These are phyloP conservation scores for Valencia hispanica DNA, from an alignment of 2,797 vertebrate species.

Conservation along the genomic window DNA sequence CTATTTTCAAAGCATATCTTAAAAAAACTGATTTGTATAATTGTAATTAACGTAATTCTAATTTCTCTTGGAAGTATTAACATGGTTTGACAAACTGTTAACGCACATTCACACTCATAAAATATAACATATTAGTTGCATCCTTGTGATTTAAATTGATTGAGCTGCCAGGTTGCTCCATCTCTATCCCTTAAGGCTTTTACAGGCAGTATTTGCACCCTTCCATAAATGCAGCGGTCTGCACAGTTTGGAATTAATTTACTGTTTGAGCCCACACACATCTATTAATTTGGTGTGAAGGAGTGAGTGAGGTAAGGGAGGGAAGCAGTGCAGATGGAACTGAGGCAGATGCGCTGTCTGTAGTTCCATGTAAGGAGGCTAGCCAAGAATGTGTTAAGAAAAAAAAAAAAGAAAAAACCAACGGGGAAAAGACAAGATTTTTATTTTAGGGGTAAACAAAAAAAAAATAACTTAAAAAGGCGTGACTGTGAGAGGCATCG, in stretches of 20 bases:
- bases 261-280: conserved; percentile 49
- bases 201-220: conserved; percentile 16
- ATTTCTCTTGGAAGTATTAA: neutral
- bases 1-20: conserved; percentile 28
- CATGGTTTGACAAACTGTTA: conserved; percentile 1
- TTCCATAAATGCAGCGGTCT: conserved; percentile 6
- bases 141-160: conserved; percentile 58
- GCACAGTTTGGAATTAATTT: conserved; percentile 61
- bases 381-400: conserved; percentile 20
- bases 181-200: conserved; percentile 19
- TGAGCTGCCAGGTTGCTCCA: conserved; percentile 42
- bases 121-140: conserved; percentile 20
- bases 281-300: conserved; percentile 58
- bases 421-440: conserved; percentile 25
- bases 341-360: conserved; percentile 14
- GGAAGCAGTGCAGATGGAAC: conserved; percentile 43
- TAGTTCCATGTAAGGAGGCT: neutral
- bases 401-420: conserved; percentile 1
- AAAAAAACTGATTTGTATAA: conserved; percentile 20
- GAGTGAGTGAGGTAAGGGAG: conserved; percentile 17
- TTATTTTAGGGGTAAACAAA: conserved; percentile 30
- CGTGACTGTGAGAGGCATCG: conserved; percentile 9
- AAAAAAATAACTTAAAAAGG: conserved; percentile 12
- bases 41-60: conserved; percentile 19
- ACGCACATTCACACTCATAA: neutral